These are phyloP conservation scores for Ptilonorhynchus violaceus DNA, from an alignment of 2,113 vertebrate genomes.

Conservation along the genomic window DNA sequence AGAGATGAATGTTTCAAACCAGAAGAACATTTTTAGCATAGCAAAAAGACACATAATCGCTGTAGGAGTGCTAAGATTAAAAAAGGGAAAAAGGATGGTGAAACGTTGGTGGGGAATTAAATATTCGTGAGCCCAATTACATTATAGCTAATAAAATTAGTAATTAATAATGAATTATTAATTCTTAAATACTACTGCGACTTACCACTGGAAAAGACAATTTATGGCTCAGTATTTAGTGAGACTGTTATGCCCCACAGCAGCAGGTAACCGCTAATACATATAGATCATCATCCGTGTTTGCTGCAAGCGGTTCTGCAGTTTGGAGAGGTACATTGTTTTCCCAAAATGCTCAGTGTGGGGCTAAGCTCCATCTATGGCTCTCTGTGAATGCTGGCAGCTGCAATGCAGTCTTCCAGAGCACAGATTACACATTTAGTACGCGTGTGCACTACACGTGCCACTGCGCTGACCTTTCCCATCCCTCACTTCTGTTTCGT, in stretches of 20 bases:
- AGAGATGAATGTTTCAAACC: neutral
- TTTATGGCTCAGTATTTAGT: neutral
- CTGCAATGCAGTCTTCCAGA: constrained; percentile 35
- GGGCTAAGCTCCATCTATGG: neutral
- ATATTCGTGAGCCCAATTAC: neutral
- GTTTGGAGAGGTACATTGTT: neutral
- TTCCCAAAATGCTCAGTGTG: neutral
- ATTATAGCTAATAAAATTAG: constrained; percentile 15
- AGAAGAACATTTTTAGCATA: neutral
- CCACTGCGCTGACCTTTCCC: neutral
- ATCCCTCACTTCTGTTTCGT: neutral
- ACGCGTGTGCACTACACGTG: neutral
- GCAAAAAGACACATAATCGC: neutral
- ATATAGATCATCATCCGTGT: neutral
- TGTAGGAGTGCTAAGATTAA: neutral
- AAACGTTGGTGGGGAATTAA: constrained; percentile 13
- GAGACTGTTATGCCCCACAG: neutral
- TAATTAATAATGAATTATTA: constrained; percentile 55
- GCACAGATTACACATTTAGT: neutral
- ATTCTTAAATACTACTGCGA: neutral
- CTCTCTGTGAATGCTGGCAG: neutral
- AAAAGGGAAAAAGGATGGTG: neutral
- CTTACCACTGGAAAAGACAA: constrained; percentile 12
- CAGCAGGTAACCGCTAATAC: constrained; percentile 9
- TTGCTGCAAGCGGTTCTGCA: neutral